These are phyloP conservation scores for Lumbricus terrestris DNA, from an alignment of 2,888 invertebrate genomes.

Conservation along the genomic window DNA sequence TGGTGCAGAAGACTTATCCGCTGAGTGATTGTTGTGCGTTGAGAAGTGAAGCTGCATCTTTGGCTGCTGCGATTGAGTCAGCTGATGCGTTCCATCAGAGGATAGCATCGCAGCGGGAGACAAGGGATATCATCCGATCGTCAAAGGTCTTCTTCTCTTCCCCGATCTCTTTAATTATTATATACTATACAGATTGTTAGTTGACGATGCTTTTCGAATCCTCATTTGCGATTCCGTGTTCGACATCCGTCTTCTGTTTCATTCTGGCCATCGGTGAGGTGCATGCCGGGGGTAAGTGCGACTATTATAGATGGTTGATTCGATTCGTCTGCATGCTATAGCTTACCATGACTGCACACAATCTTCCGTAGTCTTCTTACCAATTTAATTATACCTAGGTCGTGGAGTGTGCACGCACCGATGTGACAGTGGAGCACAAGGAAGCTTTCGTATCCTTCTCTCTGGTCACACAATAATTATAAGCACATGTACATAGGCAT, in stretches of 20 bases:
- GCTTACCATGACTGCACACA: neutral
- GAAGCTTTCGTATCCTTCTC: neutral
- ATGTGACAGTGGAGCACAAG: neutral
- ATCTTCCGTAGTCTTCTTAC: neutral
- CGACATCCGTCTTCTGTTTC: neutral
- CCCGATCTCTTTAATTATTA: too few species aligned
- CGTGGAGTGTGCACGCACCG: neutral
- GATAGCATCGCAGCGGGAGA: neutral
- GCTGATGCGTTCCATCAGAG: neutral
- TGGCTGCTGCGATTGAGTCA: neutral
- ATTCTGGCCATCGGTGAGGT: constrained; percentile 3
- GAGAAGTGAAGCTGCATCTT: neutral
- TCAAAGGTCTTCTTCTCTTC: neutral
- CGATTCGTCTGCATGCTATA: neutral
- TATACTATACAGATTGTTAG: neutral
- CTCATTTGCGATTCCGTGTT: neutral
- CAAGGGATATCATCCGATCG: neutral
- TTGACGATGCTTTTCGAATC: neutral
- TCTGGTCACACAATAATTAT: neutral
- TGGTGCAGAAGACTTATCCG: neutral
- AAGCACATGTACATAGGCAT: too few species aligned
- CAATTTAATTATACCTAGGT: neutral
- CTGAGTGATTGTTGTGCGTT: neutral
- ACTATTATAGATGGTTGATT: neutral
- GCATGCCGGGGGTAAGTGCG: neutral